Conservation (phyloP, 2,113 vertebrate species). For the Balaeniceps rex region DNA sequence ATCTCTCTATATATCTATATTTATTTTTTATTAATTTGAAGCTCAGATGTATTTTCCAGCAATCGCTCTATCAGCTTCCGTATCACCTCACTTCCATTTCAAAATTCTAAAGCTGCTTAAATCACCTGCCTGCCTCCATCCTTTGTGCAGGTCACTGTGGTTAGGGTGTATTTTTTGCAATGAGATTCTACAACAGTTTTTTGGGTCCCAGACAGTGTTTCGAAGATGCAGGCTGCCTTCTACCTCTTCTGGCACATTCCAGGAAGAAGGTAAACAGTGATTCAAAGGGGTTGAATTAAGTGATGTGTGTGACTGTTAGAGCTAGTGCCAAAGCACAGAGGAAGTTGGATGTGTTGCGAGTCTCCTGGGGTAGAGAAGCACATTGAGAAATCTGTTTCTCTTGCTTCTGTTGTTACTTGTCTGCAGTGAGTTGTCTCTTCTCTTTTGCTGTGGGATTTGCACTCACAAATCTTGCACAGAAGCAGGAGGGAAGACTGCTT, state of each 20-base stretch:
- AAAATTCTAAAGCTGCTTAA: background rate
- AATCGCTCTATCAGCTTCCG: fast-evolving
- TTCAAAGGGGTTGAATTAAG: background rate
- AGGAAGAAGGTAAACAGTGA: background rate
- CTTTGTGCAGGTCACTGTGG: background rate
- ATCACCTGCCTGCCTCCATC: background rate
- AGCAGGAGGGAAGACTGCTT: background rate
- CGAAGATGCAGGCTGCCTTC: background rate
- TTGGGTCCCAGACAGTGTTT: background rate
- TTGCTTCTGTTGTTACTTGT: background rate
- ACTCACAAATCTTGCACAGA: background rate
- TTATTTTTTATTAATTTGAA: background rate
- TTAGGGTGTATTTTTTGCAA: background rate
- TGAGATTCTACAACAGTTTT: fast-evolving
- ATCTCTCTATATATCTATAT: fast-evolving
- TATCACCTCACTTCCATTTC: background rate
- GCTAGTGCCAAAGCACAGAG: background rate
- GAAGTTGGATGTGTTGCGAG: background rate
- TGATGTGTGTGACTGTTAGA: background rate
- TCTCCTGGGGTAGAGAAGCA: background rate
- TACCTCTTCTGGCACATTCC: background rate
- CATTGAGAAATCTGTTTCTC: background rate
- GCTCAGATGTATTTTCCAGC: background rate
- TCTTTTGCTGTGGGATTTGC: background rate
- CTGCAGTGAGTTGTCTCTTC: background rate